These are phyloP conservation scores for Geophilus truncorum DNA, from an alignment of 2,888 invertebrate species.

Conservation along the genomic window DNA sequence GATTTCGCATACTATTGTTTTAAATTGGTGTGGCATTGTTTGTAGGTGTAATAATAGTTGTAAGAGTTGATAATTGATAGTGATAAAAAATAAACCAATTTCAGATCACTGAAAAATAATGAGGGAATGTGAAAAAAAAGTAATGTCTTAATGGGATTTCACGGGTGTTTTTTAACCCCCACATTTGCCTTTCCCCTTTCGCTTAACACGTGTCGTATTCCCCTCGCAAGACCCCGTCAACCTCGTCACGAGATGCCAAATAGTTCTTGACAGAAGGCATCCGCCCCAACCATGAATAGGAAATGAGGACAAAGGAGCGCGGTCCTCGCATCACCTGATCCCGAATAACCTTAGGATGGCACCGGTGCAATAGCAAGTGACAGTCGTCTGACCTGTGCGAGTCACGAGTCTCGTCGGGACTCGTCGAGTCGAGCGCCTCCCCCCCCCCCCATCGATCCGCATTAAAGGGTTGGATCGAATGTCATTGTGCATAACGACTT, in stretches of 20 bases:
- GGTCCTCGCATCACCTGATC: not conserved
- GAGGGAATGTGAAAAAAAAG: not conserved
- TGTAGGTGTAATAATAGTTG: too few relatives aligned
- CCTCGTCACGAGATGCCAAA: constrained; percentile 8
- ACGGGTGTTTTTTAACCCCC: not conserved
- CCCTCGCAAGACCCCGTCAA: constrained; percentile 1
- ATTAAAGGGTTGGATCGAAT: constrained; percentile 14
- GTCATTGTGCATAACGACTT: not conserved
- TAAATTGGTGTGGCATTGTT: too few relatives aligned
- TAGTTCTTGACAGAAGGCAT: constrained; percentile 14
- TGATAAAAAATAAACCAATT: too few relatives aligned
- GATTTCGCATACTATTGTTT: too few relatives aligned
- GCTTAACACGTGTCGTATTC: constrained; percentile 4
- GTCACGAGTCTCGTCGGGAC: too few relatives aligned
- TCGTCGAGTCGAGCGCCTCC: not conserved
- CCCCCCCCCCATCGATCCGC: not conserved
- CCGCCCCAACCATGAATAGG: constrained; percentile 8
- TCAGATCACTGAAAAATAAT: not conserved
- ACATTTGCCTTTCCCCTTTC: not conserved
- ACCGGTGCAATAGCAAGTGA: constrained; percentile 17
- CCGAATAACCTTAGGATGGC: not conserved
- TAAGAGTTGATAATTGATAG: too few relatives aligned
- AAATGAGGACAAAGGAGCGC: constrained; percentile 15
- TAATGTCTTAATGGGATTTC: not conserved
- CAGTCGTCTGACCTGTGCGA: constrained; percentile 2